phyloP scores from a whole-genome alignment of 2,888 invertebrate genomes.

The Andrena fulva region DNA sequence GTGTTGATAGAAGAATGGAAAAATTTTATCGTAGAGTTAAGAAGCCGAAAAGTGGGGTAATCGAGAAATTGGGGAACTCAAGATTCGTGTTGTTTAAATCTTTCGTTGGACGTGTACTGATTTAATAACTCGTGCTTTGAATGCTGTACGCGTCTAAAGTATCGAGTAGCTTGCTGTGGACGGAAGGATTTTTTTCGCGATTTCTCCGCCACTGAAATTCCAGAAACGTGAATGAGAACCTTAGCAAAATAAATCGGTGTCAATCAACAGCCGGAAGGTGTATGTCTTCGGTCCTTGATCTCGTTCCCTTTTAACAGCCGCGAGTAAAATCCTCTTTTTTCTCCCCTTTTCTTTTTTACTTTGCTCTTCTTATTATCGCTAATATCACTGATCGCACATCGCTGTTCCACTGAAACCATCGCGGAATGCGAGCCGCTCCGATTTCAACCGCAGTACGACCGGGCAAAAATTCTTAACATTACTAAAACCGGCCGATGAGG shows the following conservation, averaged over 20 bases:
- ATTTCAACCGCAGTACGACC: constrained; percentile 76
- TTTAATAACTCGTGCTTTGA: too few relatives aligned
- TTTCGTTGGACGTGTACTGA: too few relatives aligned
- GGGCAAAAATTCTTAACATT: constrained; percentile 72
- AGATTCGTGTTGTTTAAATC: too few relatives aligned
- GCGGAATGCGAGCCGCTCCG: constrained; percentile 76
- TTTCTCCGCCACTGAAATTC: not conserved
- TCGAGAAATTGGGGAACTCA: too few relatives aligned
- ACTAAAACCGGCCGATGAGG: constrained; percentile 72
- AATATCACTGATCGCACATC: constrained; percentile 61
- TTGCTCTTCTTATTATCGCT: constrained; percentile 55
- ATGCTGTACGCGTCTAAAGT: not conserved
- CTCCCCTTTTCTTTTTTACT: constrained; percentile 7
- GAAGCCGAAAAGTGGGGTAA: too few relatives aligned
- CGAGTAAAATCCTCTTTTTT: constrained; percentile 33
- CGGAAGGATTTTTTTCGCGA: not conserved
- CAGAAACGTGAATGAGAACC: not conserved
- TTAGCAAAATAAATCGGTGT: constrained; percentile 35
- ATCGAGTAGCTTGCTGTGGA: not conserved
- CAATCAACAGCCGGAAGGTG: constrained; percentile 48
- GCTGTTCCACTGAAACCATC: constrained; percentile 63
- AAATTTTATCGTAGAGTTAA: too few relatives aligned
- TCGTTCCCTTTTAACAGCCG: constrained; percentile 46
- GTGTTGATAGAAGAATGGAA: too few relatives aligned
- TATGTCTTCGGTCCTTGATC: constrained; percentile 45